A percentile compares a stretch with the other conserved stretches of the same genome.
These are phyloP conservation scores for Aldrovandia affinis DNA, from an alignment of 2,797 vertebrate species.

Conservation along the genomic window DNA sequence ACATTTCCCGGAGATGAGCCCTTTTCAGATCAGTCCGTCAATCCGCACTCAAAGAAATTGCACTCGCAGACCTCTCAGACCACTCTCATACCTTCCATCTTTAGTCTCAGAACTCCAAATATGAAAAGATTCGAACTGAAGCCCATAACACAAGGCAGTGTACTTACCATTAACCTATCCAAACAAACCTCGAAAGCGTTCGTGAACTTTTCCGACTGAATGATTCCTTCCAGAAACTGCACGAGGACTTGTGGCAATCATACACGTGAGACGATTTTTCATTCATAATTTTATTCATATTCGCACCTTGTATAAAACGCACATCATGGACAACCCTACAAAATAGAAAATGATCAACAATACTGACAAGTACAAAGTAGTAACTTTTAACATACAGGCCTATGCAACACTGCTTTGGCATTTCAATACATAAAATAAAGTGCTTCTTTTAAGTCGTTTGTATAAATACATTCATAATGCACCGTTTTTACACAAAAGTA, in stretches of 20 bases:
- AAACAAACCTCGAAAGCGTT: constrained; percentile 47
- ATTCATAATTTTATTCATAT: constrained; percentile 55
- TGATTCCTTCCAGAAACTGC: neutral
- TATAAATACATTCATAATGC: constrained; percentile 80
- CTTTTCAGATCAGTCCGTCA: neutral
- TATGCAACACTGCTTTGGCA: constrained; percentile 94
- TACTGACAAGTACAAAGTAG: constrained; percentile 66
- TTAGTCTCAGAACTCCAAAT: constrained; percentile 29
- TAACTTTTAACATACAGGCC: constrained; percentile 67
- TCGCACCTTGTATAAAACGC: constrained; percentile 69
- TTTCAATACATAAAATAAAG: constrained; percentile 88
- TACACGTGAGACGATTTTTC: constrained; percentile 36
- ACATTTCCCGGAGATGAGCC: neutral
- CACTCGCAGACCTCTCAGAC: neutral
- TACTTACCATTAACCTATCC: constrained; percentile 54
- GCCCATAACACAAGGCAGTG: constrained; percentile 42
- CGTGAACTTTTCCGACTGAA: neutral
- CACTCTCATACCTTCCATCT: neutral
- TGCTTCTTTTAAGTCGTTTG: constrained; percentile 79
- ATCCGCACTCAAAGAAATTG: neutral
- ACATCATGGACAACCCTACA: constrained; percentile 77
- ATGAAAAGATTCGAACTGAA: constrained; percentile 48
- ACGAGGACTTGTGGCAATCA: constrained; percentile 16
- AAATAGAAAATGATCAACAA: constrained; percentile 80
- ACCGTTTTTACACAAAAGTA: constrained; percentile 66